Evolutionary conservation across 1,140 invertebrate genomes (phyloP), one percentile per base, ranked within the genome.

Genomic region (Drosophila tani): DNA sequence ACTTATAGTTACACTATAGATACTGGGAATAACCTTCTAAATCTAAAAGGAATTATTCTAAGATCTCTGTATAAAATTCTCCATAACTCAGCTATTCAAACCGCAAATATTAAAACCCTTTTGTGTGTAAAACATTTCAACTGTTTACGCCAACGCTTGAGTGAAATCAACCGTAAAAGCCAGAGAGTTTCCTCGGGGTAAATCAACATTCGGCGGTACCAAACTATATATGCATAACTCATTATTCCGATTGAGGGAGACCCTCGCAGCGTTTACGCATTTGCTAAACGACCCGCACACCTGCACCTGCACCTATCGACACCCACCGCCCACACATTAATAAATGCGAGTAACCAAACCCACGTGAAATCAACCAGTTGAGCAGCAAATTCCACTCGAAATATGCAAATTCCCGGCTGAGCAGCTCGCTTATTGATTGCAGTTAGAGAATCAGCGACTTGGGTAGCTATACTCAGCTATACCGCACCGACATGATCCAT

Each of bases 401-500:
- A 60, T 73, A 73, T 73, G 69, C 67, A 41, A 73, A 73, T 73
- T 38, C 29, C 12, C 38, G 21, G 38, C 38, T 21, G 46, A 38
- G 66, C 15, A 19, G 27, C 21, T 65, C 14, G 50, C 21, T 17
- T 17, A 29, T 43, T 51, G 63, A 69, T 68, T 51, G 66, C 64
- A 66, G 27, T 14, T 11, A 21, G 32, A 27, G 14, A 49, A 32
- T 12, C 41, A 40, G 60, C 29, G 0, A 21, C 24, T 24, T 41
- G 40, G 38, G 38, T 14, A 46, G 21, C 27, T 43, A 24, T n/a
- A 21, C 47, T n/a, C n/a, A n/a, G n/a, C n/a, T n/a, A 66, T 6
- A 50, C 19, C 40, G 29, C 45, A 66, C 43, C 29, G 21, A 35
- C 66, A 59, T 71, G 68, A 71, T 70, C 51, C 69, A 71, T 73